Conservation (phyloP, 2,797 vertebrate species). For the Gephyroberyx darwinii region DNA sequence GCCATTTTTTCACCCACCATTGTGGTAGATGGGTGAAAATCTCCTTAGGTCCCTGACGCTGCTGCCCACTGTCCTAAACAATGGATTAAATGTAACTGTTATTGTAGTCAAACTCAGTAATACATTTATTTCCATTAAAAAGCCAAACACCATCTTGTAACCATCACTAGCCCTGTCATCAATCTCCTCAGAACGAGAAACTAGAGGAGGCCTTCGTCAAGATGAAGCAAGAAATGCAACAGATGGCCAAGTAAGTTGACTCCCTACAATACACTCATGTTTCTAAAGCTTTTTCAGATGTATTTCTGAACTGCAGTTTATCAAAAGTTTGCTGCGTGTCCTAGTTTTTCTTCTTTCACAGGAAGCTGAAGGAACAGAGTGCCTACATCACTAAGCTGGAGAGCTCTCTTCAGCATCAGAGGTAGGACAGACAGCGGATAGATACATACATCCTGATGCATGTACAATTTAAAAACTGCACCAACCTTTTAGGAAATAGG, state of each 20-base stretch:
- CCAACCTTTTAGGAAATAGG: no score
- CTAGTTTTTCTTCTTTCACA: constrained; percentile 43
- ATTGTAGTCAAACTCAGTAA: neutral
- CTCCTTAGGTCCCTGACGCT: neutral
- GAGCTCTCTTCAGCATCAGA: constrained; percentile 74
- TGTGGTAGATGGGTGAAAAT: neutral
- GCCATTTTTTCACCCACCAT: neutral
- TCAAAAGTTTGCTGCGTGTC: neutral
- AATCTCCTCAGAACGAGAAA: constrained; percentile 80
- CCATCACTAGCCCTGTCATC: neutral
- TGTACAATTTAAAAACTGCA: no score
- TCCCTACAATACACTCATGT: neutral
- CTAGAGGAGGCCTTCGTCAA: constrained; percentile 84
- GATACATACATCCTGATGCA: no score
- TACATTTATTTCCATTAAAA: neutral
- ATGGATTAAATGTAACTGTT: neutral
- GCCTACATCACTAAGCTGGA: constrained; percentile 80
- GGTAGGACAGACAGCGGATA: constrained; percentile 57
- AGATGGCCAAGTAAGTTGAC: constrained; percentile 82
- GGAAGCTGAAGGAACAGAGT: constrained; percentile 79
- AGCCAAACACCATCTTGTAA: neutral
- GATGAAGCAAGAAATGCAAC: constrained; percentile 83
- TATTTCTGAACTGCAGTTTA: neutral
- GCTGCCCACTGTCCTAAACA: neutral
- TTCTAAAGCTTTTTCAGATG: neutral